Base-by-base conservation (phyloP, 2,888 invertebrate genomes). In the Trilocha varians region DNA sequence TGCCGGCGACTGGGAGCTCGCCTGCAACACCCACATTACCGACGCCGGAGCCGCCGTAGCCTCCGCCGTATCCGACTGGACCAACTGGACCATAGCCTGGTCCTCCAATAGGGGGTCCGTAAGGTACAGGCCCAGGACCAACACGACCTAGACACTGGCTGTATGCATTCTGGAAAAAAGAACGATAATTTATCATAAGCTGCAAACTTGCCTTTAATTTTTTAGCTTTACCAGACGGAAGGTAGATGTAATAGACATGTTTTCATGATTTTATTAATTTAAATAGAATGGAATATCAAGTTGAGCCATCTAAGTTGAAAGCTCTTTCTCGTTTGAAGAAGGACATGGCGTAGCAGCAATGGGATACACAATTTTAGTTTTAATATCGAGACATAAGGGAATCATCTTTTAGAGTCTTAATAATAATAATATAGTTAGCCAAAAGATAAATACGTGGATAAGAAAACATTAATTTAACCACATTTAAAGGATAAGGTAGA, bases 1-100 rank as follows among this genome's bases (percentile, higher is more conserved):
- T 45, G 18, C 70, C 68, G 32, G 46, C 42, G 14, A 65, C 57
- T 42, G 57, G 56, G 38, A 56, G 49, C 38, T 52, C 53, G 1
- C 59, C 55, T 6, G 47, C 48, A 33, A 55, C 52, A 34, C 49
- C 57, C 36, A 53, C 48, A 43, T 53, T 50, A 35, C 60, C 62
- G 42, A 40, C 38, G 33, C 61, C 61, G 17, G 37, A 35, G 17
- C 53, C 55, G 40, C 55, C 52, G 48, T 55, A 58, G 5, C 40
- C 45, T n/a, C 42, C 48, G 5, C 44, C 41, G 14, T 33, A 32
- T 18, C 42, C 45, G 37, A 37, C 16, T 32, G 25, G 32, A 17
- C n/a, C 40, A 34, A 45, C 45, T 11, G 39, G 39, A 18, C 33
- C 46, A 18, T 36, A 43, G 13, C 43, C 39, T 33, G 42, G 39